Evolutionary conservation across 2,797 vertebrate genomes (phyloP).

Genomic region (Coracias cyanogaster): DNA sequence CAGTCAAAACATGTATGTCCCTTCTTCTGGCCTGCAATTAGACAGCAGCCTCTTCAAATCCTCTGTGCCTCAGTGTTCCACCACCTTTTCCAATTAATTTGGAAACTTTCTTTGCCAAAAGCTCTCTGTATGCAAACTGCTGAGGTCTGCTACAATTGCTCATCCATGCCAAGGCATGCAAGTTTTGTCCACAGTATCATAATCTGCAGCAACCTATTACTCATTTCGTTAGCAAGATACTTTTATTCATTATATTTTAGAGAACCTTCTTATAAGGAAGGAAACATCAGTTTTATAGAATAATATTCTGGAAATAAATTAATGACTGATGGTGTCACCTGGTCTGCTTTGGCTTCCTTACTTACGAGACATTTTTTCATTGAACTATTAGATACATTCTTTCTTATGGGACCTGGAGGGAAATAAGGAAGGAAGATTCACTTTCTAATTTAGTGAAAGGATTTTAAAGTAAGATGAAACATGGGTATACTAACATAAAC

Average conservation of each 20-base stretch:
- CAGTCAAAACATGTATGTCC: neutral
- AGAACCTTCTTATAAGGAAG: neutral
- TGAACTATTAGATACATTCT: neutral
- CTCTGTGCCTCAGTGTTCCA: neutral
- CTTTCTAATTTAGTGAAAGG: neutral
- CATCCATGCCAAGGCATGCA: neutral
- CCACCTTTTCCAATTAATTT: neutral
- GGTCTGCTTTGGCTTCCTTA: neutral
- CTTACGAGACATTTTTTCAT: neutral
- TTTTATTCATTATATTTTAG: neutral
- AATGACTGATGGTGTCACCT: neutral
- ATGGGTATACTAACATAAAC: neutral
- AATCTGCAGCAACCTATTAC: neutral
- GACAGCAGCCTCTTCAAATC: neutral
- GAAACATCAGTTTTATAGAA: neutral
- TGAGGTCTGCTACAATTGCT: neutral
- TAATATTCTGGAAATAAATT: neutral
- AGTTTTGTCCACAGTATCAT: neutral
- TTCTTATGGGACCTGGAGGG: neutral
- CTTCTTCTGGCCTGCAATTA: neutral
- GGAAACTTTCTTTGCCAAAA: neutral
- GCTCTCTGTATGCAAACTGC: neutral
- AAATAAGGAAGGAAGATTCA: neutral
- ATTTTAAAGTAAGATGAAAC: neutral
- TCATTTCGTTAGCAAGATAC: neutral